These are phyloP conservation scores for Alfaro cultratus DNA, from an alignment of 2,797 vertebrate species.

Conservation along the genomic window DNA sequence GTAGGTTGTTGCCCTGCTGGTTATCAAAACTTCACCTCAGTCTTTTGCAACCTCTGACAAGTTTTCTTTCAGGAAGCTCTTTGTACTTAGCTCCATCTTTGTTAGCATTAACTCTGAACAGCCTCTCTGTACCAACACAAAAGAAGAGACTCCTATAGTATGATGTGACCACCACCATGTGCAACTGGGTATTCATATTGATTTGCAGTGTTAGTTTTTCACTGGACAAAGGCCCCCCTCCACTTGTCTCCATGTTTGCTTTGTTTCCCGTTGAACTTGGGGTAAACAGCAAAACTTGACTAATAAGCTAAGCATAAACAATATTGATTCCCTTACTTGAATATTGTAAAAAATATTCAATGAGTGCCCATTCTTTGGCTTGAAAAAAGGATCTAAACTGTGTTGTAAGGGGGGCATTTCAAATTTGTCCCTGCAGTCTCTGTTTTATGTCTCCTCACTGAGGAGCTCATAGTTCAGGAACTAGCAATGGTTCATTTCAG, in stretches of 20 bases:
- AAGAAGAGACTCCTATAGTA: neutral
- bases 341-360: conserved; percentile 54
- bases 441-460: conserved; percentile 43
- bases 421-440: conserved; percentile 54
- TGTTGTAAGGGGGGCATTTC: conserved; percentile 66
- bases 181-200: neutral
- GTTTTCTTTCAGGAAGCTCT: neutral
- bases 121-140: neutral
- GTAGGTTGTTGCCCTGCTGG: neutral
- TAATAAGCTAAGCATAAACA: neutral
- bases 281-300: neutral
- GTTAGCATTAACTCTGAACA: neutral
- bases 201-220: neutral
- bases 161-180: neutral
- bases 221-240: neutral
- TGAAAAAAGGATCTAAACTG: conserved; percentile 75
- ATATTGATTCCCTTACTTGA: neutral
- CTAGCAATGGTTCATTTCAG: conserved; percentile 66
- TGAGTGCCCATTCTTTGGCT: conserved; percentile 53
- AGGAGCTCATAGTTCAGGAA: conserved; percentile 57
- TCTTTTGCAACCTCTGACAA: neutral
- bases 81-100: neutral
- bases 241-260: neutral
- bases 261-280: neutral
- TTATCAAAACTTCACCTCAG: neutral